Conservation (phyloP, 2,113 vertebrate species). For the Ptilorrhoa leucosticta region DNA sequence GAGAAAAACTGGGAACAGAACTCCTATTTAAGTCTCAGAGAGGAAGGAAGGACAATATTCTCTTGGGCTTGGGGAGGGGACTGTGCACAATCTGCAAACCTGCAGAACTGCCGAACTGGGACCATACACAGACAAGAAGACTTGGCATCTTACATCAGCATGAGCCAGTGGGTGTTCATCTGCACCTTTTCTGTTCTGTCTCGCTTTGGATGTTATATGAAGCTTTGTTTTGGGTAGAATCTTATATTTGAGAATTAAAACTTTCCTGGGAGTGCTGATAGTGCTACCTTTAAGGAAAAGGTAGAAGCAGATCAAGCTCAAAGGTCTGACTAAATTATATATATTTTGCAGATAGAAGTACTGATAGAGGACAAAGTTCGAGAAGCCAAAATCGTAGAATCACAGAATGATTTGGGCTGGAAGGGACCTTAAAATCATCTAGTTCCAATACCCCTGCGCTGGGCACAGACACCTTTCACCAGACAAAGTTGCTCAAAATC, state of each 20-base stretch:
- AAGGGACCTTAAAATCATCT: background rate
- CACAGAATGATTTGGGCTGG: background rate
- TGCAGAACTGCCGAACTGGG: background rate
- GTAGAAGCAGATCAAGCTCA: background rate
- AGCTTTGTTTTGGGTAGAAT: background rate
- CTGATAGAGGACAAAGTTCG: background rate
- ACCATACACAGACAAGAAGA: accelerated
- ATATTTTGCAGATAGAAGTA: background rate
- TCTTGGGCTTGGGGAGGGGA: background rate
- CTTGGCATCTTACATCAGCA: accelerated
- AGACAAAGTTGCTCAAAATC: background rate
- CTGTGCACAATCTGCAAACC: background rate
- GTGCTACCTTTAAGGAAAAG: background rate
- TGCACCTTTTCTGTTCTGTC: background rate
- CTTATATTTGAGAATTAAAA: background rate
- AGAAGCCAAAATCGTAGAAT: background rate
- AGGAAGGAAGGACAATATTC: background rate
- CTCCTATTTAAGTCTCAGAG: background rate
- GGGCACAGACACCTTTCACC: background rate
- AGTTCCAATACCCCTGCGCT: background rate
- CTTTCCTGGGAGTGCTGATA: background rate
- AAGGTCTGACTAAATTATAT: background rate
- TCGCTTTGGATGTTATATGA: background rate
- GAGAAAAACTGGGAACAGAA: background rate
- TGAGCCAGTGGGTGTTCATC: background rate